These are phyloP conservation scores for Ptilodon capucinus DNA, from an alignment of 2,888 invertebrate genomes.

Conservation along the genomic window DNA sequence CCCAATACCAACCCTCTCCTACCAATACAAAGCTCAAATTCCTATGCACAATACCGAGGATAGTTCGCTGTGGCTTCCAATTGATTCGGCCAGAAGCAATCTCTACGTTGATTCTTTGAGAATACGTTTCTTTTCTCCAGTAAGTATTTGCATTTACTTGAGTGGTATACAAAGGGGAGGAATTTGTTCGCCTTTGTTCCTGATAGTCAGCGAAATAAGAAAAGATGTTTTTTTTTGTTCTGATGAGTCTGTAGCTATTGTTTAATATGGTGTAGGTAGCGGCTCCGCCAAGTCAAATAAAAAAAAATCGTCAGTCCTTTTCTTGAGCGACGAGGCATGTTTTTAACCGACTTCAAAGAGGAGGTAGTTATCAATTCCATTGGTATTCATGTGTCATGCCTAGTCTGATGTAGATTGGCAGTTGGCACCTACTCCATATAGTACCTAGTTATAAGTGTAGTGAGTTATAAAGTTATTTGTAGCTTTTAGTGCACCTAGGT, in stretches of 20 bases:
- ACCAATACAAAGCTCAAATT: slow-evolving; percentile 20
- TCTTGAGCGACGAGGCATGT: too few species aligned
- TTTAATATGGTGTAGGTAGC: too few species aligned
- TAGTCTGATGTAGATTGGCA: too few species aligned
- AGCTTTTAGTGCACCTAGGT: too few species aligned
- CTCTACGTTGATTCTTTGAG: slow-evolving; percentile 58
- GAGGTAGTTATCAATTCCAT: too few species aligned
- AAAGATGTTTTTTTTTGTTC: slow-evolving; percentile 40
- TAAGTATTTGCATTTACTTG: slow-evolving; percentile 65
- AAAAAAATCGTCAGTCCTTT: too few species aligned
- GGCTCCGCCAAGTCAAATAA: too few species aligned
- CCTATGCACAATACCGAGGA: slow-evolving; percentile 3
- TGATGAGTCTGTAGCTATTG: background rate
- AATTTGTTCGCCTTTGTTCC: slow-evolving; percentile 61
- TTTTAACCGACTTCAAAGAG: too few species aligned
- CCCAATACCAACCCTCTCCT: slow-evolving; percentile 4
- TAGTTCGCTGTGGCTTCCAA: slow-evolving; percentile 45
- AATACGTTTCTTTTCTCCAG: slow-evolving; percentile 55
- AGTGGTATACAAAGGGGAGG: slow-evolving; percentile 58
- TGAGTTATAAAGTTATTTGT: too few species aligned
- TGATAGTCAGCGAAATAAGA: slow-evolving; percentile 35
- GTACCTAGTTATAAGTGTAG: too few species aligned
- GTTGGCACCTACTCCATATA: too few species aligned
- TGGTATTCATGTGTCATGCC: too few species aligned
- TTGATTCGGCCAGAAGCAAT: slow-evolving; percentile 64